Evolutionary conservation across 2,888 invertebrate genomes (phyloP), one percentile per base, ranked within the genome.

Genomic region (Shargacucullia verbasci): DNA sequence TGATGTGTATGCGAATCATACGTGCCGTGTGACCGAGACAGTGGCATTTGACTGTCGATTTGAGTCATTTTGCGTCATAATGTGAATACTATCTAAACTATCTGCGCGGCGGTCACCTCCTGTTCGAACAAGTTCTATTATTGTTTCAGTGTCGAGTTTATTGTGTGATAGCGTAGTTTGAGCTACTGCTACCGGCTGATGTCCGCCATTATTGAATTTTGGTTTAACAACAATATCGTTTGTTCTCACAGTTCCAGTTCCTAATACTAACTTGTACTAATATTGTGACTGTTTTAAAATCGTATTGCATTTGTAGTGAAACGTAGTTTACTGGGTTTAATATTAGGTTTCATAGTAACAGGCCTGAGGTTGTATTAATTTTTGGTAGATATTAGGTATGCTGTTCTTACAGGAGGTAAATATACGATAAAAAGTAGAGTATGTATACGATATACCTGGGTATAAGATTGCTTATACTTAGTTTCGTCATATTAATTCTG

Each of bases 1-100:
- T 63, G 58, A 67, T 68, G 63, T 70, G 62, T 76, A 71, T 70
- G 75, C 85, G 81, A 84, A 69, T 84, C 86, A 87, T 74, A 59
- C 65, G 56, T 71, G 54, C 33, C 25, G 39, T 59, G 73, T 74
- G 81, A 72, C 72, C 60, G 60, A 76, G 67, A 72, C 77, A 74
- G 74, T 76, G 65, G 47, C 53, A 65, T 57, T 52, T 59, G 40
- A 57, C 69, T 73, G 71, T 74, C 62, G 65, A 68, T 75, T 70
- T 71, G 70, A 54, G 54, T 73, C 52, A 70, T 67, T 77, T 68
- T 62, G 63, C 70, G 70, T 76, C 70, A 78, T 73, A 76, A 71
- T 53, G 58, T 56, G 63, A 62, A 71, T 68, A 65, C 75, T 82
- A 81, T 84, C 80, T 77, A 73, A 73, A 71, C 59, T 67, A 77